Evolutionary conservation across 2,797 vertebrate species (phyloP), one percentile per base, ranked within the genome.

Genomic region (Sebastes variabilis): DNA sequence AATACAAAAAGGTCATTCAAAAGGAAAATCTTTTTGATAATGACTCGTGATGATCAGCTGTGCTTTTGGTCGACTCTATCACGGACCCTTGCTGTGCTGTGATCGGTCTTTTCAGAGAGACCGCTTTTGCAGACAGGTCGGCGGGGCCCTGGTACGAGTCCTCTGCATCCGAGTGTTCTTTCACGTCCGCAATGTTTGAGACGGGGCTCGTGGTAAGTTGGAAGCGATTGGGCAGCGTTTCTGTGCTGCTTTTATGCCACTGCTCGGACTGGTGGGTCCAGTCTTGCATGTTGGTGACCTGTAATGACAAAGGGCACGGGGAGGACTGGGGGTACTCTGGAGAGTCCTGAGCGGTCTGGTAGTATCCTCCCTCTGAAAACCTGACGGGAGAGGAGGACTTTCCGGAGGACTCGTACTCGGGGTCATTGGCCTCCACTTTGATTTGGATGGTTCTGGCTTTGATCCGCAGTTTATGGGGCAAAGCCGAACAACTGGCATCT

Each of bases 391-490:
- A 96, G 0, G 96, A 93, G 14, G 95, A 88, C 92, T 97, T 98
- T 49, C 94, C 96, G 0, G 96, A 87, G 18, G 96, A 91, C 75
- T 98, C 96, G 8, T 97, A 97, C 27, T 98, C 97, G 0, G 94
- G 93, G 85, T 99, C 98, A 1, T 97, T 71, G 20, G 97, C 90
- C 95, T 99, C 98, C 72, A 96, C 96, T 93, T 99, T 99, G 82
- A 99, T 96, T 91, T 97, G 97, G 93, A 97, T 94, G 90, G 96
- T 97, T 92, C 96, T 97, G 93, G 96, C 95, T 92, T 99, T 99
- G 88, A 99, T 96, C 70, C 98, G 94, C 74, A 99, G 96, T 93
- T 99, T 99, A 88, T 99, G 98, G 18, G 98, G 98, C 95, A 99
- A 87, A 82, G 98, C 98, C 9, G 96, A 97, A 66, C 96, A 93